A percentile compares a stretch with the other conserved stretches of the same genome.
phyloP scores from a whole-genome alignment of 1,140 invertebrate genomes.

The Drosophila serrata region DNA sequence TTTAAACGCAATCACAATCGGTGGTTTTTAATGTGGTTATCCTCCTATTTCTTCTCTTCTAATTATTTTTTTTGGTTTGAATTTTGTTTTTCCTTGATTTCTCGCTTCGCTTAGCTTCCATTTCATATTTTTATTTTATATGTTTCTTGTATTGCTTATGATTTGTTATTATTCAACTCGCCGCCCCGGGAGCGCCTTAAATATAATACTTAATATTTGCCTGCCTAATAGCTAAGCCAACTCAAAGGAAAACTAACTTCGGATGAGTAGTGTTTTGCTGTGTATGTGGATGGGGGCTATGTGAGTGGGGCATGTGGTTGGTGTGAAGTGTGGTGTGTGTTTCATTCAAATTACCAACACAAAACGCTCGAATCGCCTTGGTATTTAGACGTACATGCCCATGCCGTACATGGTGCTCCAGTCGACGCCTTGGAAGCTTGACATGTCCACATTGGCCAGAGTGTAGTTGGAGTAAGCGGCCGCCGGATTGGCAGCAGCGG shows the following conservation, averaged over 20 bases:
- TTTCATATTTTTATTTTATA: constrained; percentile 30
- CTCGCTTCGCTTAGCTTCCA: constrained; percentile 37
- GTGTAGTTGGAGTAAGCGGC: constrained; percentile 92
- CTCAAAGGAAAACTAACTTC: constrained; percentile 61
- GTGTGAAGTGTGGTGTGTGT: constrained; percentile 43
- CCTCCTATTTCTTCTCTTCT: constrained; percentile 52
- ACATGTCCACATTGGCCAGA: constrained; percentile 95
- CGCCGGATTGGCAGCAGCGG: constrained; percentile 87
- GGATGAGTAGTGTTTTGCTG: constrained; percentile 47
- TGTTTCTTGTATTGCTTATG: constrained; percentile 77
- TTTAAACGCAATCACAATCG: constrained; percentile 85
- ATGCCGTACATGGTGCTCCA: constrained; percentile 96
- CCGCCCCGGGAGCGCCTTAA: constrained; percentile 55
- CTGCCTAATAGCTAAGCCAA: constrained; percentile 59
- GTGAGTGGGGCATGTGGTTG: constrained; percentile 18
- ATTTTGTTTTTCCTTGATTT: constrained; percentile 56
- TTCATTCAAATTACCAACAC: constrained; percentile 60
- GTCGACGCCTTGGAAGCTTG: constrained; percentile 95
- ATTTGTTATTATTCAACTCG: constrained; percentile 67
- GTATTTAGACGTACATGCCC: constrained; percentile 93
- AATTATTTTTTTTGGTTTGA: constrained; percentile 67
- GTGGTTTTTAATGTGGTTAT: constrained; percentile 80
- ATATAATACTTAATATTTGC: constrained; percentile 80
- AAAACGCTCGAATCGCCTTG: constrained; percentile 7
- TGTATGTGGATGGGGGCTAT: constrained; percentile 28